Evolutionary conservation across 2,888 invertebrate genomes (phyloP).

Genomic region (Agonum fuliginosum): DNA sequence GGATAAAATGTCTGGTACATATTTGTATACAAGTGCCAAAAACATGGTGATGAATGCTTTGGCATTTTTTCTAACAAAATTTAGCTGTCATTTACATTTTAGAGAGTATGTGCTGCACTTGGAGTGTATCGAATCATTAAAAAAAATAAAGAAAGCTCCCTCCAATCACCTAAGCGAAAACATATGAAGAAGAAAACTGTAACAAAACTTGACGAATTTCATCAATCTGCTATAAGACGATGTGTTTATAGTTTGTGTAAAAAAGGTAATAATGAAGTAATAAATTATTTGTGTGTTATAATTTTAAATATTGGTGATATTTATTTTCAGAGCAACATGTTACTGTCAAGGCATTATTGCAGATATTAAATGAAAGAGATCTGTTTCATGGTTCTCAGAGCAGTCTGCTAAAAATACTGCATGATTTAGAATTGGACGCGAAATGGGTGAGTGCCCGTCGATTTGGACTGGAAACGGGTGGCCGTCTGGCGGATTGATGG

Average conservation of each 20-base stretch:
- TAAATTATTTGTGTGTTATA: background rate
- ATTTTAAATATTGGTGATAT: background rate
- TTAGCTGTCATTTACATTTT: no score
- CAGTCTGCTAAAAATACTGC: slow-evolving; percentile 3
- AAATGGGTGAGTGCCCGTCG: background rate
- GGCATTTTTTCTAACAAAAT: no score
- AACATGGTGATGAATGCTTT: no score
- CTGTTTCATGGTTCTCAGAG: slow-evolving; percentile 5
- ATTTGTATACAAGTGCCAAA: no score
- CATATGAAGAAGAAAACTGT: slow-evolving; percentile 6
- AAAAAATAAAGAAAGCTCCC: slow-evolving; percentile 2
- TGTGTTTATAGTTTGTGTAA: slow-evolving; percentile 21
- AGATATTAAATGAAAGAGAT: slow-evolving; percentile 6
- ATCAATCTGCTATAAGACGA: slow-evolving; percentile 13
- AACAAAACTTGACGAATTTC: slow-evolving; percentile 14
- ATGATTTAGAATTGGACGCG: background rate
- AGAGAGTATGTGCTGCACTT: background rate
- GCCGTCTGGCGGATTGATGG: no score
- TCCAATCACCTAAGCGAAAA: slow-evolving; percentile 22
- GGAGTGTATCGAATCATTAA: background rate
- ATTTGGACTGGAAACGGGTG: background rate
- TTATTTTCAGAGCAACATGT: background rate
- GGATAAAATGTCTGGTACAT: no score
- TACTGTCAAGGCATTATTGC: slow-evolving; percentile 17
- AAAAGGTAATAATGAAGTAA: background rate